phyloP scores from a whole-genome alignment of 2,797 vertebrate genomes.

The Coilia nasus region DNA sequence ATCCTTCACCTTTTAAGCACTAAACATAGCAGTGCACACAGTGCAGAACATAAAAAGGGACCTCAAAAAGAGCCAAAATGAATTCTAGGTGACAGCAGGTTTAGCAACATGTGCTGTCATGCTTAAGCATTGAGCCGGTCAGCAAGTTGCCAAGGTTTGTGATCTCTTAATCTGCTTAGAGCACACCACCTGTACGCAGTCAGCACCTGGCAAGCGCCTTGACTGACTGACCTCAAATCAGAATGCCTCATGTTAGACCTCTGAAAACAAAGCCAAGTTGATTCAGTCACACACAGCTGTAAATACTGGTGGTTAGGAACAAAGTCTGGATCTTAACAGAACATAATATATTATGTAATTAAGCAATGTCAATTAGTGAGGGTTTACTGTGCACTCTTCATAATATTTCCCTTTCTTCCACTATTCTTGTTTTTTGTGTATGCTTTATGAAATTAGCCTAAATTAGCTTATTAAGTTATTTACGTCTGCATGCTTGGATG shows the following conservation, averaged over 20 bases:
- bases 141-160: background rate
- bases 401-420: no score
- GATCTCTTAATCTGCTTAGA: constrained; percentile 6
- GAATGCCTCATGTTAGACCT: background rate
- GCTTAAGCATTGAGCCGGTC: constrained; percentile 8
- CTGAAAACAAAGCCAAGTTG: background rate
- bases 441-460: no score
- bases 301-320: background rate
- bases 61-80: background rate
- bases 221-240: background rate
- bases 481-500: no score
- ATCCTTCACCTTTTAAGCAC: background rate
- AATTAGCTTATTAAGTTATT: no score
- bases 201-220: constrained; percentile 5
- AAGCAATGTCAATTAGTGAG: no score
- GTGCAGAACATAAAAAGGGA: background rate
- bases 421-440: no score
- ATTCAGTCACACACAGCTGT: background rate
- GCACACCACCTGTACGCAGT: background rate
- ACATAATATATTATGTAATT: no score
- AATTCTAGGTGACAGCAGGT: background rate
- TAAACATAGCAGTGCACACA: background rate
- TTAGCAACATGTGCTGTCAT: background rate
- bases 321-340: background rate
- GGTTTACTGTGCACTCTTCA: no score